phyloP scores from a whole-genome alignment of 2,797 vertebrate species.

The Muscicapa striata region DNA sequence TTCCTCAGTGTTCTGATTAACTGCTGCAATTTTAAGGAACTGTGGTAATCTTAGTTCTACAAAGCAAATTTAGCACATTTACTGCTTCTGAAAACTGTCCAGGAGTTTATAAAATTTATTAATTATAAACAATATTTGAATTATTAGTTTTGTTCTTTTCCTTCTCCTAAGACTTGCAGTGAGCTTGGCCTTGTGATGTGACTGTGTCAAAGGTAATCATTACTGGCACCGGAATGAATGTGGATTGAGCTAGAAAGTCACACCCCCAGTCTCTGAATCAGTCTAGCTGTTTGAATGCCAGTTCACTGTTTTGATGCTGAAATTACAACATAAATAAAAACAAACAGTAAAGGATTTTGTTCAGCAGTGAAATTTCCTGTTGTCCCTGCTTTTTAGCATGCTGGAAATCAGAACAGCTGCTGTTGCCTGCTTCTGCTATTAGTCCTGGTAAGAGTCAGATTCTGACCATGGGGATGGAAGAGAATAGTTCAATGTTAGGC shows the following conservation, averaged over 20 bases:
- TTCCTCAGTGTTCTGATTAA: neutral
- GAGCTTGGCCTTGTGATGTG: neutral
- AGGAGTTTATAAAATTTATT: neutral
- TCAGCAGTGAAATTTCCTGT: neutral
- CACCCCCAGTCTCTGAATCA: neutral
- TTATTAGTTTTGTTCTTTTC: neutral
- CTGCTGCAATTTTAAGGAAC: neutral
- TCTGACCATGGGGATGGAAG: neutral
- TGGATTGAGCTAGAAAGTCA: neutral
- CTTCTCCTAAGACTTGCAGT: neutral
- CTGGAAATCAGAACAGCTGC: neutral
- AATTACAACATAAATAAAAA: neutral
- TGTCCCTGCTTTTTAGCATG: neutral
- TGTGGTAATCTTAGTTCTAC: neutral
- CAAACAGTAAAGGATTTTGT: neutral
- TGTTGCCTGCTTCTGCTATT: neutral
- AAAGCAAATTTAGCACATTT: neutral
- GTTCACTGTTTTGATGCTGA: neutral
- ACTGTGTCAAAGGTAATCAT: neutral
- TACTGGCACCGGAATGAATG: neutral
- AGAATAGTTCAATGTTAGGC: neutral
- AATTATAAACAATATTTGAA: neutral
- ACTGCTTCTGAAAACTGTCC: neutral
- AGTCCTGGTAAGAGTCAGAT: neutral
- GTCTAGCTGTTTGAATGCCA: neutral